Base-by-base conservation (phyloP, 92 coral and sea anemone species). In the Paramuricea clavata region DNA sequence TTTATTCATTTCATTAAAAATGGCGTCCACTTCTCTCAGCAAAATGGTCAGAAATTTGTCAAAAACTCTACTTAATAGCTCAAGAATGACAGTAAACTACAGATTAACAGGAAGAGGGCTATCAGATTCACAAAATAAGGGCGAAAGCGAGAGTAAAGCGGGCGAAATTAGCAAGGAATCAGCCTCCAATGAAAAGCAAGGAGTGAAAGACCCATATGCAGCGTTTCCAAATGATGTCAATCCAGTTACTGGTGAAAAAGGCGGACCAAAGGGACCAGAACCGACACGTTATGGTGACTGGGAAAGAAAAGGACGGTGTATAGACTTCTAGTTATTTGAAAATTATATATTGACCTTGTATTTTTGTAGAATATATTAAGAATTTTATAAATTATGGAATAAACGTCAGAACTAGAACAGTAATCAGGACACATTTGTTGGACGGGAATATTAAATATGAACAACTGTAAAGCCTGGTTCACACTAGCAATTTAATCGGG, bases 261-360 rank as follows among this genome's bases (percentile, higher is more conserved):
- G 93, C 34, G 99, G 99, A 72, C 99, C 99, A n/a, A 93, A 74
- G 86, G 99, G 99, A 56, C 99, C 99, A 50, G 99, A 97, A 65
- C 99, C 99, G 64, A 97, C 99, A 6, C 91, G 99, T 88, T 97
- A 97, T 86, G 99, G 99, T 75, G 98, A 97, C 56, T 97, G 99
- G 99, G 99, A 97, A 56, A 95, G 98, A 82, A 97, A 94, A 73
- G 99, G 99, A 68, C 86, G 99, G 54, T 97, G 99, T 56, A 97
- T 93, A 42, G 99, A 97, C 86, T 97, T 97, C 76, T 97, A 65
- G 39, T 31, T 60, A 26, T 60, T 60, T 60, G 31, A 5, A 22
- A 11, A 60, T 10, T 5, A 21, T 60, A 26, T 5, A 22, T 11
- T 60, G 68, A 22, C 28, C 11, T 1, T 22, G 31, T 22, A 26